Conservation (phyloP, 2,797 vertebrate species). For the Pyrocephalus nanus region DNA sequence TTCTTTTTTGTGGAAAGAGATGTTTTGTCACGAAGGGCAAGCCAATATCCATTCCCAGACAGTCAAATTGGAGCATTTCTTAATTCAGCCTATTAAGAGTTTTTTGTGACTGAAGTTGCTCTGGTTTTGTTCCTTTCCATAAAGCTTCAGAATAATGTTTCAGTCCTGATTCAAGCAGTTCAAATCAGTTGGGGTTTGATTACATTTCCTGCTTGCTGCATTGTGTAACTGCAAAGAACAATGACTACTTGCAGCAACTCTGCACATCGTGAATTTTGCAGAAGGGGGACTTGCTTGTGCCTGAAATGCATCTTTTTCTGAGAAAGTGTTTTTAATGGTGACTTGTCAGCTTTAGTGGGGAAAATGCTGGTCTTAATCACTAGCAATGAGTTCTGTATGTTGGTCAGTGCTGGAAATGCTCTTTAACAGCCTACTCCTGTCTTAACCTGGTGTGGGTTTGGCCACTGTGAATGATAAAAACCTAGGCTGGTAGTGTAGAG, state of each 20-base stretch:
- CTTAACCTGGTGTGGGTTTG: neutral
- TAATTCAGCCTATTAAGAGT: neutral
- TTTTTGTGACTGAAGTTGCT: neutral
- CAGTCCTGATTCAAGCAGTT: neutral
- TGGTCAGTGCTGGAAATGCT: neutral
- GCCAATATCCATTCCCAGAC: neutral
- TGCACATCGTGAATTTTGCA: neutral
- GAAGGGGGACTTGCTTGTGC: neutral
- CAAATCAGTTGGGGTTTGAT: neutral
- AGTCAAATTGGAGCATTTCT: neutral
- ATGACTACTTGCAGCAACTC: neutral
- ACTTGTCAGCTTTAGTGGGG: neutral
- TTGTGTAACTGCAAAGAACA: neutral
- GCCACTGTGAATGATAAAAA: neutral
- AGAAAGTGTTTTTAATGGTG: neutral
- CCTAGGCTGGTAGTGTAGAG: neutral
- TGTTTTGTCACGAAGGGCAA: neutral
- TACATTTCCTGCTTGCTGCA: neutral
- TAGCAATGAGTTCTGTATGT: neutral
- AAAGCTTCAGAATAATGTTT: neutral
- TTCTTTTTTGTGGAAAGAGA: neutral
- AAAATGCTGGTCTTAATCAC: neutral
- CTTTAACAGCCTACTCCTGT: neutral
- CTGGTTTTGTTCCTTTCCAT: neutral
- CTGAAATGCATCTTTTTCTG: neutral